Base-by-base conservation (phyloP, 1,140 invertebrate genomes). In the Megalonaias nervosa region DNA sequence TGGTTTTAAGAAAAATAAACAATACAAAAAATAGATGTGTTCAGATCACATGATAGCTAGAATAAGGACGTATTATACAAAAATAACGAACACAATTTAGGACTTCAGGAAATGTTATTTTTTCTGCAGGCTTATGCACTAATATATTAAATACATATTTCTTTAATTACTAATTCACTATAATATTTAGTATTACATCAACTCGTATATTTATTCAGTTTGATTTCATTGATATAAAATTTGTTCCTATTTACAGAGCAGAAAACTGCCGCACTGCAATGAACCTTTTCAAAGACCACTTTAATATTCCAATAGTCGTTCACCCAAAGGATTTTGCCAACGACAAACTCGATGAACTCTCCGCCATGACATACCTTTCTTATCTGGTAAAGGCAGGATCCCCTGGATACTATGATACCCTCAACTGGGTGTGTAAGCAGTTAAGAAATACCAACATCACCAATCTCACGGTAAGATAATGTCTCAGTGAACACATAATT, bases 281-380 rank as follows among this genome's bases (percentile, higher is more conserved):
- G 97, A 94, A 95, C 86, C 92, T 98, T 31, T 97, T 98, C 0
- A 95, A 97, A 88, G 93, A 94, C 31, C 95, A 98, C 85, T 94
- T 99, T 72, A 94, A 94, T 72, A 95, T 99, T 70, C 98, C 98
- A 0, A 95, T 96, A 91, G 96, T 99, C 1, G 91, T 99, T 75
- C 96, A 97, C 83, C 96, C 98, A 0, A 97, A 99, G 89, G 98
- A 99, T 91, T 93, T 99, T 82, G 96, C 97, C 1, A 98, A 96
- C 12, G 95, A 96, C 0, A 97, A 97, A 93, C 91, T 99, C 80
- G 98, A 99, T 86, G 98, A 99, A 90, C 91, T 99, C 9, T 99
- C 97, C 17, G 97, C 97, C 62, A 98, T 99, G 96, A 99, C 98
- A 3, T 99, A 99, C 91, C 92, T 99, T n/a, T 99, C 97, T 0